A percentile compares a stretch with the other conserved stretches of the same genome.
Conservation (phyloP, 2,797 vertebrate genomes). For the Orestias chungarensis region DNA sequence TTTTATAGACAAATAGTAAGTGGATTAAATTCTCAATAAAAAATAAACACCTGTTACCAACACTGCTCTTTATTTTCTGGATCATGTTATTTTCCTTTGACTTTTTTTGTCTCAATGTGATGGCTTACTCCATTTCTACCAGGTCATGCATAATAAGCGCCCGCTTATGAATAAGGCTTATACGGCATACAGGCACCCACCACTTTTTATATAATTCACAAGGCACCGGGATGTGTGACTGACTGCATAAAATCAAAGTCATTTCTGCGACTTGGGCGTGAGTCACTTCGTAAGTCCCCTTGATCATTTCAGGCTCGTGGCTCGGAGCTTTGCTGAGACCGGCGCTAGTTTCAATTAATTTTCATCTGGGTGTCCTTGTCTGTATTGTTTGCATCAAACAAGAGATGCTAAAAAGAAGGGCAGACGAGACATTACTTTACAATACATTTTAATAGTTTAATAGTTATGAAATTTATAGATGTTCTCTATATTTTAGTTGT, state of each 20-base stretch:
- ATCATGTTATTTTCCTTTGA: conserved; percentile 4
- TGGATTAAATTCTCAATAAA: not conserved
- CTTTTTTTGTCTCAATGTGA: conserved; percentile 22
- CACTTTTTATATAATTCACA: conserved; percentile 50
- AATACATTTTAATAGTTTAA: too few relatives aligned
- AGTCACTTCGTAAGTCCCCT: conserved; percentile 52
- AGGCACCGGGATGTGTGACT: conserved; percentile 43
- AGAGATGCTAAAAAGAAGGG: conserved; percentile 24
- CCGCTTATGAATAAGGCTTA: conserved; percentile 47
- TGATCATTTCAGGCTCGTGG: conserved; percentile 42
- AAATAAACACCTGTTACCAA: not conserved
- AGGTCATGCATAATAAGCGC: conserved; percentile 52
- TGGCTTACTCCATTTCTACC: conserved; percentile 38
- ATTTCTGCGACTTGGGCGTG: conserved; percentile 28
- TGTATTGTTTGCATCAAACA: conserved; percentile 41
- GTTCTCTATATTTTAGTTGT: not conserved
- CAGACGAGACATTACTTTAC: conserved; percentile 13
- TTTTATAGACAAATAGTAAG: not conserved
- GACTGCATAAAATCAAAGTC: conserved; percentile 51
- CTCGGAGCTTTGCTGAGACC: conserved; percentile 46
- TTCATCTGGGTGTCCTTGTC: conserved; percentile 43
- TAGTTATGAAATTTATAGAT: not conserved
- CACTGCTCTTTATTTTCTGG: not conserved
- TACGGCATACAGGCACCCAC: conserved; percentile 34
- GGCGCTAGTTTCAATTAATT: conserved; percentile 53